Conservation (phyloP, 1,140 invertebrate species). For the Calliphora vicina region DNA sequence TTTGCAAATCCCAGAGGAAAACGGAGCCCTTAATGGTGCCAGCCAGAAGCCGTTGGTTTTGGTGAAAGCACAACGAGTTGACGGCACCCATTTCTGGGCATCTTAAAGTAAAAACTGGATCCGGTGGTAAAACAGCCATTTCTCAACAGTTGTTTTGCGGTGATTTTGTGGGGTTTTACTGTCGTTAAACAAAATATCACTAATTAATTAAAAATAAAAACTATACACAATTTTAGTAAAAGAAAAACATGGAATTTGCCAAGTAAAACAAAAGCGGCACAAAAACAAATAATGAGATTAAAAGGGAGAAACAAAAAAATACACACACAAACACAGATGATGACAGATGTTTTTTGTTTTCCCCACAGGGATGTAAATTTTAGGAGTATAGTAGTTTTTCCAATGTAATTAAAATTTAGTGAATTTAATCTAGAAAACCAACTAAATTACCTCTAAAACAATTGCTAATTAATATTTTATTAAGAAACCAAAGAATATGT, state of each 20-base stretch:
- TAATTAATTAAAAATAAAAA: conserved; percentile 12
- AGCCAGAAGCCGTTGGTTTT: conserved; percentile 71
- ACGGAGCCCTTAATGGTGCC: conserved; percentile 73
- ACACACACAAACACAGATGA: not conserved
- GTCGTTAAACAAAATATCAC: conserved; percentile 9
- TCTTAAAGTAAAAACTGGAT: conserved; percentile 73
- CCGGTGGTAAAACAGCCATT: conserved; percentile 69
- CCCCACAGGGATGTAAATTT: no score
- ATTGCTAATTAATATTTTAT: no score
- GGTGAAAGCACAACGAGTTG: conserved; percentile 72
- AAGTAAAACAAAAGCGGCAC: conserved; percentile 15
- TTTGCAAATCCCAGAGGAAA: conserved; percentile 76
- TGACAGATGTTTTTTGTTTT: not conserved
- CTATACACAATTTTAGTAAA: conserved; percentile 14
- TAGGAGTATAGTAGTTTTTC: no score
- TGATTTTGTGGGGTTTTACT: not conserved
- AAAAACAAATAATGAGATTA: not conserved
- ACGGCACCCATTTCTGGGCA: conserved; percentile 73
- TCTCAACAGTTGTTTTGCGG: not conserved
- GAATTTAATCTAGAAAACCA: no score
- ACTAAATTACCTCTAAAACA: no score
- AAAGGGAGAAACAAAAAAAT: not conserved
- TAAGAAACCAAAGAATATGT: no score
- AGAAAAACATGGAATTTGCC: conserved; percentile 13
- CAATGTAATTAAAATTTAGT: no score